These are phyloP conservation scores for Cynocephalus volans DNA, from an alignment of 2,113 vertebrate genomes.

Conservation along the genomic window DNA sequence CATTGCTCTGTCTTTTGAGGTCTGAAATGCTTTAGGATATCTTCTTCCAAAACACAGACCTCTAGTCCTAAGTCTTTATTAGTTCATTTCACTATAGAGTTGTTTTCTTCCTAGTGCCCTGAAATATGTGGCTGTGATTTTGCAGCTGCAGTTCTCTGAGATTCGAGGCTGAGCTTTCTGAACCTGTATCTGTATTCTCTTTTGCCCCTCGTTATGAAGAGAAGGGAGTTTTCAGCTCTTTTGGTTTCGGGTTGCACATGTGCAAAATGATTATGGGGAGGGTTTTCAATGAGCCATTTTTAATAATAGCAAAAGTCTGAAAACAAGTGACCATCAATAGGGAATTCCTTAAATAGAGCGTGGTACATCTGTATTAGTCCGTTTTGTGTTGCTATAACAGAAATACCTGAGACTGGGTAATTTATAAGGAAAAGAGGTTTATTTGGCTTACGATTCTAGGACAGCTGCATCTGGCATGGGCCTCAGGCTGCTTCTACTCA, in stretches of 20 bases:
- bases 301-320: neutral
- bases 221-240: neutral
- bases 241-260: neutral
- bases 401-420: no score
- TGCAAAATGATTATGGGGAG: neutral
- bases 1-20: neutral
- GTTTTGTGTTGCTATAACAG: no score
- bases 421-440: no score
- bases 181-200: neutral
- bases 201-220: neutral
- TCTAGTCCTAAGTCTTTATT: neutral
- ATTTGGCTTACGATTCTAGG: no score
- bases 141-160: neutral
- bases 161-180: neutral
- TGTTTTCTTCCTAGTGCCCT: neutral
- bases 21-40: neutral
- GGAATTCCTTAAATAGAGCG: constrained; percentile 6
- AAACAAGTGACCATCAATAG: neutral
- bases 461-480: no score
- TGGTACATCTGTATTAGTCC: no score
- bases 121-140: neutral
- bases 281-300: neutral
- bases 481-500: no score
- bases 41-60: neutral
- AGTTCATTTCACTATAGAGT: neutral